Evolutionary conservation across 2,113 vertebrate species (phyloP), one percentile per base, ranked within the genome.

Genomic region (Oryzias melastigma): DNA sequence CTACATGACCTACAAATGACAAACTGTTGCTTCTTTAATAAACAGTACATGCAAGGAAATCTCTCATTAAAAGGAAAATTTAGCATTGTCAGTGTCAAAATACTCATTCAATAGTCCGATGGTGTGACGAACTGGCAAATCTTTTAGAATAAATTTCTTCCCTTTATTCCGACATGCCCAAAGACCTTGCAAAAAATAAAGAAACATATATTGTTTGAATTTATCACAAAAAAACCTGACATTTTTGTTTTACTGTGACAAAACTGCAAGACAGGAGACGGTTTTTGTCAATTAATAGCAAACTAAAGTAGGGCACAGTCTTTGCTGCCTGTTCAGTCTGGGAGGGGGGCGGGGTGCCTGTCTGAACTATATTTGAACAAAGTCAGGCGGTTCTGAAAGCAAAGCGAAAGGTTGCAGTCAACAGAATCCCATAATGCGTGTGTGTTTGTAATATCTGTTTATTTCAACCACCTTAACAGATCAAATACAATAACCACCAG

Each of bases 351-450:
- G 27, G 42, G n/a, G 5, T 10, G 48, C 22, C 49, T 40, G 46
- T 74, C 57, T 71, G 51, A 78, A 62, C 59, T 78, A 72, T 69
- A 80, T 85, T 80, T 73, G 74, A 71, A 78, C 71, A 85, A 58
- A 65, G 65, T 73, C 65, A 58, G 45, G 50, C 68, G 69, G 56
- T 68, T 82, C 44, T 82, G 73, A 75, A 52, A 75, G 65, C 46
- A 15, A 47, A 29, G 48, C 43, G 50, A 65, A 70, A 63, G 57
- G 63, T 54, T 65, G 50, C 47, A 53, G 53, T 68, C 49, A 53
- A 57, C 81, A 73, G 68, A 62, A 71, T 65, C 60, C 46, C 18
- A 24, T 29, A 52, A 52, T 71, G 50, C 6, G 0, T 53, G 24
- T 42, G 19, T 18, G 29, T 63, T 40, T 48, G 19, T 62, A 44